phyloP scores from a whole-genome alignment of 2,113 vertebrate genomes.

The Octodon degus region DNA sequence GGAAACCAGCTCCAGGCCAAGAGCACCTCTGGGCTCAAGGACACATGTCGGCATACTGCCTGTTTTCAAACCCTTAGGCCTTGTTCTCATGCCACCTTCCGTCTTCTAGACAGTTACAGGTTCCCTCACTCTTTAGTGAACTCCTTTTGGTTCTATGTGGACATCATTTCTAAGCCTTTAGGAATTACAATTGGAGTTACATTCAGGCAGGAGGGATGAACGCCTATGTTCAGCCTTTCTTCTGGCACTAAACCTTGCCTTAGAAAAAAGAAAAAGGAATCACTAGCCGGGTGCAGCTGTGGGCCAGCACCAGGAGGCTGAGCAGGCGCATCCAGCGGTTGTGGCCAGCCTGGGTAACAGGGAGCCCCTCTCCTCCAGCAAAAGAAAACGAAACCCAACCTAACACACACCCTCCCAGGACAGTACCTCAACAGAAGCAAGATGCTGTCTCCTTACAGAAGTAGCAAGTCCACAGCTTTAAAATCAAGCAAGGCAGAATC shows the following conservation, averaged over 20 bases:
- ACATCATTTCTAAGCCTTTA: neutral
- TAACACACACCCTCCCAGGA: neutral
- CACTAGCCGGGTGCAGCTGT: neutral
- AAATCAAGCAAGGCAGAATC: neutral
- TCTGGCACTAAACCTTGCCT: neutral
- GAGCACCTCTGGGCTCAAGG: neutral
- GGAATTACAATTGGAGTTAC: neutral
- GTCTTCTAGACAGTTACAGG: neutral
- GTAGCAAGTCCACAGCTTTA: neutral
- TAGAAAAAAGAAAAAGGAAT: neutral
- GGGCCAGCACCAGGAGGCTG: neutral
- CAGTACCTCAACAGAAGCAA: neutral
- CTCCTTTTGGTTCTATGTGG: neutral
- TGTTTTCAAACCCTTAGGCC: neutral
- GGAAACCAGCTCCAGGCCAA: neutral
- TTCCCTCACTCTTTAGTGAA: neutral
- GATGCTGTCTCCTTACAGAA: neutral
- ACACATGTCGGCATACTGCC: neutral
- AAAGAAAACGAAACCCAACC: neutral
- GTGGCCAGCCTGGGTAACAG: neutral
- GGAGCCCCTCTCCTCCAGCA: neutral
- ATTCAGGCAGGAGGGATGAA: neutral
- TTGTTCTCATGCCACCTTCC: neutral
- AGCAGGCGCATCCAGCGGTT: neutral
- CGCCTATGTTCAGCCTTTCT: neutral